Conservation (phyloP, 2,113 vertebrate species). For the Zapornia atra region DNA sequence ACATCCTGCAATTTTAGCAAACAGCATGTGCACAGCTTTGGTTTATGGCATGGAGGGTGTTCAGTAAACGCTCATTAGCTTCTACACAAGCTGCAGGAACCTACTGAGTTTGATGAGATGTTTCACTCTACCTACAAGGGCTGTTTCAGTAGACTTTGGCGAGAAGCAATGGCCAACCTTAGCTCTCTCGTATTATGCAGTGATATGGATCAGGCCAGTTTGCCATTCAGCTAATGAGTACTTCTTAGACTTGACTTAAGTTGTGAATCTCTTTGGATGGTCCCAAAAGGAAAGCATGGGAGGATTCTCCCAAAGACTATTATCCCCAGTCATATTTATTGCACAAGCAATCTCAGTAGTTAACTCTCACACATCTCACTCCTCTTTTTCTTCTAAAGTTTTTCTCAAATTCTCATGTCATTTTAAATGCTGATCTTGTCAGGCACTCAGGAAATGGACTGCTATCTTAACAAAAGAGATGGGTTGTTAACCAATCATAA, state of each 20-base stretch:
- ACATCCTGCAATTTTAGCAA: slow-evolving; percentile 47
- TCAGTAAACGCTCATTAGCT: slow-evolving; percentile 30
- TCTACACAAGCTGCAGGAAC: not conserved
- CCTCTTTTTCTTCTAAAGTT: not conserved
- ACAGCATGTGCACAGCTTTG: slow-evolving; percentile 7
- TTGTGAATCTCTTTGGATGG: not conserved
- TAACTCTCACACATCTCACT: not conserved
- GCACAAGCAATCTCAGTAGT: not conserved
- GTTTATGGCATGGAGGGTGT: not conserved
- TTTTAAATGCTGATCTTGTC: not conserved
- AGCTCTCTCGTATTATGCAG: not conserved
- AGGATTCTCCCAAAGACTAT: not conserved
- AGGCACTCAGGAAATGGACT: not conserved
- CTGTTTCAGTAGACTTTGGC: not conserved
- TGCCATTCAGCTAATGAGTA: fast-evolving
- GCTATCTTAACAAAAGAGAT: not conserved
- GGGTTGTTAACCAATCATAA: not conserved
- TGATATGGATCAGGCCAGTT: not conserved
- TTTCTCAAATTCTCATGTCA: not conserved
- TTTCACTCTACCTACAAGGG: not conserved
- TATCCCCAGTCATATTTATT: not conserved
- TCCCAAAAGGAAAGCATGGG: not conserved
- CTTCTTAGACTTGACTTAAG: not conserved
- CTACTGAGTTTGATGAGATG: not conserved
- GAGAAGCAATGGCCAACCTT: not conserved